Evolutionary conservation across 2,888 invertebrate genomes (phyloP).

Genomic region (Phengaris arion): DNA sequence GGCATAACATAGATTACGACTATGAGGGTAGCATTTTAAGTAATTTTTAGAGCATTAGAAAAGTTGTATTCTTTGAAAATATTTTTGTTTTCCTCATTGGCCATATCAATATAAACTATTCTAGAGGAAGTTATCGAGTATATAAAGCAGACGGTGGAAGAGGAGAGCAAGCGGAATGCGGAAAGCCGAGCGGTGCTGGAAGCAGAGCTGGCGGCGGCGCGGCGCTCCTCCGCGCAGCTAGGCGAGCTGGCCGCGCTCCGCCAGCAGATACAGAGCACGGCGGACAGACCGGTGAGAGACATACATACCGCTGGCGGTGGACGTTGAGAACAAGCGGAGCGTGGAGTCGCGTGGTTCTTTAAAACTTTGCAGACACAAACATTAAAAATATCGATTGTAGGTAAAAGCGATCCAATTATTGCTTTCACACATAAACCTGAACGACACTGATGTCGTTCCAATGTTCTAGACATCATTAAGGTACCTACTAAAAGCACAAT

Average conservation of each 20-base stretch:
- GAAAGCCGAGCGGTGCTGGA: conserved; percentile 61
- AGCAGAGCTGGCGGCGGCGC: conserved; percentile 58
- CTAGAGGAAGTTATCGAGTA: conserved; percentile 69
- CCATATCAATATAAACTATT: conserved; percentile 8
- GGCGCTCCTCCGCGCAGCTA: conserved; percentile 62
- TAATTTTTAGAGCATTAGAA: too few relatives aligned
- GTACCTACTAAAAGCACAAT: too few relatives aligned
- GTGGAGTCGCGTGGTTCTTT: too few relatives aligned
- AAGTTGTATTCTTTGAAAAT: too few relatives aligned
- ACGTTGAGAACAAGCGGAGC: too few relatives aligned
- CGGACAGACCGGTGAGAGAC: conserved; percentile 57
- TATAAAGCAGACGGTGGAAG: conserved; percentile 64
- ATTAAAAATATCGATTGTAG: too few relatives aligned
- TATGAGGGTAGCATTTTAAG: too few relatives aligned
- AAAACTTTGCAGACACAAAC: too few relatives aligned
- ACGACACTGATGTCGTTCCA: not conserved
- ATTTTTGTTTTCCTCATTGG: too few relatives aligned
- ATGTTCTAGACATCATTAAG: too few relatives aligned
- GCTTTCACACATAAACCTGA: not conserved
- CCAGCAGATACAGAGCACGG: conserved; percentile 55
- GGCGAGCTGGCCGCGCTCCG: conserved; percentile 57
- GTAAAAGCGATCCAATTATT: not conserved
- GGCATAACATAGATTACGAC: too few relatives aligned
- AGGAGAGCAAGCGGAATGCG: conserved; percentile 64
- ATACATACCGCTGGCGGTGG: too few relatives aligned